Conservation (phyloP, 2,888 invertebrate species). For the Oxystoma pomonae region DNA sequence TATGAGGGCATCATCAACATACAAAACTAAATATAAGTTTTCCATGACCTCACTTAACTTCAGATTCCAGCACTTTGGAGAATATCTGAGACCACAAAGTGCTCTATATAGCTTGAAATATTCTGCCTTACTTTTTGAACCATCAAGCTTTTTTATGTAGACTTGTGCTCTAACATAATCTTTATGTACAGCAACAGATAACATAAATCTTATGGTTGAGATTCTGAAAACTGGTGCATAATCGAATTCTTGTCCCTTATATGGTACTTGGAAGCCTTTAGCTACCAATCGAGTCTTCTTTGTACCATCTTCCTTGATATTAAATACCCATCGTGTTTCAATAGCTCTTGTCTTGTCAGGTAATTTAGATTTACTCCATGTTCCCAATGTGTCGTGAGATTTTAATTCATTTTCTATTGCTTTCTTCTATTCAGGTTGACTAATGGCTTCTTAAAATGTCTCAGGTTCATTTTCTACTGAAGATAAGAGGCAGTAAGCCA, state of each 20-base stretch:
- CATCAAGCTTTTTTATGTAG: slow-evolving; percentile 22
- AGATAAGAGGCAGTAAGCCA: neutral
- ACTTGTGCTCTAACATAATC: too few species aligned
- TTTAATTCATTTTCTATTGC: too few species aligned
- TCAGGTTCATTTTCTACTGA: neutral
- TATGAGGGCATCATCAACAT: too few species aligned
- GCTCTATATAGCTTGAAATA: slow-evolving; percentile 25
- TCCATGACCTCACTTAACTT: slow-evolving; percentile 19
- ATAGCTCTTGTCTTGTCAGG: neutral
- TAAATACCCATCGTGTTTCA: neutral
- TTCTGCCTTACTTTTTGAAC: slow-evolving; percentile 12
- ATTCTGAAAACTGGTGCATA: too few species aligned
- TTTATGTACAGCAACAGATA: too few species aligned
- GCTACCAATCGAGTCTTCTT: neutral
- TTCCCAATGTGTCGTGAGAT: neutral
- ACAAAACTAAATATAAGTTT: too few species aligned
- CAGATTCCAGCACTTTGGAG: slow-evolving; percentile 23
- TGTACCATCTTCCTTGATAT: neutral
- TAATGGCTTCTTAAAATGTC: neutral
- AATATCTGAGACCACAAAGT: slow-evolving; percentile 25
- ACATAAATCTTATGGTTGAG: too few species aligned
- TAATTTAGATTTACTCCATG: neutral
- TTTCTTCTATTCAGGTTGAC: neutral
- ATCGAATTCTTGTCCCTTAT: too few species aligned
- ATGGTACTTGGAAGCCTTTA: neutral